Base-by-base conservation (phyloP, 2,797 vertebrate genomes). In the Dicrostonyx torquatus region DNA sequence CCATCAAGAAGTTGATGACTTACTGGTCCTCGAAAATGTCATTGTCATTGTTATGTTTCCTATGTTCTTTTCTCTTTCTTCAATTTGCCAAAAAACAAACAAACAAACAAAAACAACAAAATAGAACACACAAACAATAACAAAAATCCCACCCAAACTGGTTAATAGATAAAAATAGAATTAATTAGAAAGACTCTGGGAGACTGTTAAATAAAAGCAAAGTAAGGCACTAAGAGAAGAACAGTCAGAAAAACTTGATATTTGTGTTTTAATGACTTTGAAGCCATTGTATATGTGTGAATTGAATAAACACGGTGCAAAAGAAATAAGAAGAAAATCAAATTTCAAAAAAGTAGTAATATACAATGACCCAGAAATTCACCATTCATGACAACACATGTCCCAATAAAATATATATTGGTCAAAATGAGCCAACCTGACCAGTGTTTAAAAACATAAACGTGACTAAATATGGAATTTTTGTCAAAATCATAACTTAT, bases 301-400 rank as follows among this genome's bases (percentile, higher is more conserved):
- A 53, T 24, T n/a, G 66, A 80, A 13, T 79, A 78, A 1, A 20
- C 53, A 82, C 5, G 72, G 68, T 76, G 64, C 13, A 29, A 91
- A 10, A 76, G 60, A 78, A 66, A 80, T 29, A 83, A 77, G 31
- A 58, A 48, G 40, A 22, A 14, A 82, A 50, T 12, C 1, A n/a
- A 82, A 75, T 72, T 93, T 87, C 50, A 50, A 45, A 82, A 82
- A 92, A 64, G 60, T 92, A 80, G 73, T 90, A 90, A 75, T 87
- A 85, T 8, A 88, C 18, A 45, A 55, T n/a, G 31, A 95, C 20
- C 14, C 55, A 0, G 26, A 76, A 91, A 87, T 90, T 84, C 53
- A 50, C n/a, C 58, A 53, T n/a, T 62, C 17, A 64, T 88, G 53
- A 87, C 37, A 85, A 90, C n/a, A 70, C 31, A 26, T 48, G 68